These are phyloP conservation scores for Scaeva pyrastri DNA, from an alignment of 2,888 invertebrate species.

Conservation along the genomic window DNA sequence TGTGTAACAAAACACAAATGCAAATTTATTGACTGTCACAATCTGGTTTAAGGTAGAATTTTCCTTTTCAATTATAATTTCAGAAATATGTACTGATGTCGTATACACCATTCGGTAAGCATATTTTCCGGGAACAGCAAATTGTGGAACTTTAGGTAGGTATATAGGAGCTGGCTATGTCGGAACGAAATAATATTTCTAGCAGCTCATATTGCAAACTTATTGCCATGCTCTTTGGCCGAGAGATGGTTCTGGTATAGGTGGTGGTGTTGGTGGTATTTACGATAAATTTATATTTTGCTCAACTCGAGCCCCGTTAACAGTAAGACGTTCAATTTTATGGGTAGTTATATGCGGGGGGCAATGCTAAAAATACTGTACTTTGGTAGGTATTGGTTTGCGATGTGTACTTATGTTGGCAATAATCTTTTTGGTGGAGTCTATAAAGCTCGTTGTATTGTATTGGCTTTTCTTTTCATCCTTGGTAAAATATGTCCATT, in stretches of 20 bases:
- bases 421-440: conserved; percentile 48
- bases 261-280: conserved; percentile 37
- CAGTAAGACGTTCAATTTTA: conserved; percentile 62
- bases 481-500: conserved; percentile 42
- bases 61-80: conserved; percentile 64
- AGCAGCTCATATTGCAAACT: conserved; percentile 26
- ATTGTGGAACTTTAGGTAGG: background rate
- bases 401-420: conserved; percentile 17
- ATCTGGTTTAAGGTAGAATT: conserved; percentile 50
- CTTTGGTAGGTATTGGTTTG: background rate
- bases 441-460: conserved; percentile 65
- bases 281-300: conserved; percentile 57
- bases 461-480: conserved; percentile 51
- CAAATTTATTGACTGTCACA: conserved; percentile 60
- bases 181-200: conserved; percentile 14
- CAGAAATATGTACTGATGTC: conserved; percentile 3
- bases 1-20: conserved; percentile 42
- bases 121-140: background rate
- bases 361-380: conserved; percentile 22
- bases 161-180: too few species aligned
- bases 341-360: too few species aligned
- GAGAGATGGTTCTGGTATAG: background rate
- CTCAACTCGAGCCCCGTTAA: conserved; percentile 52
- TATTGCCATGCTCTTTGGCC: conserved; percentile 25
- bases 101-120: background rate